phyloP scores from a whole-genome alignment of 2,888 invertebrate genomes.

The Scaptomyza reducta region DNA sequence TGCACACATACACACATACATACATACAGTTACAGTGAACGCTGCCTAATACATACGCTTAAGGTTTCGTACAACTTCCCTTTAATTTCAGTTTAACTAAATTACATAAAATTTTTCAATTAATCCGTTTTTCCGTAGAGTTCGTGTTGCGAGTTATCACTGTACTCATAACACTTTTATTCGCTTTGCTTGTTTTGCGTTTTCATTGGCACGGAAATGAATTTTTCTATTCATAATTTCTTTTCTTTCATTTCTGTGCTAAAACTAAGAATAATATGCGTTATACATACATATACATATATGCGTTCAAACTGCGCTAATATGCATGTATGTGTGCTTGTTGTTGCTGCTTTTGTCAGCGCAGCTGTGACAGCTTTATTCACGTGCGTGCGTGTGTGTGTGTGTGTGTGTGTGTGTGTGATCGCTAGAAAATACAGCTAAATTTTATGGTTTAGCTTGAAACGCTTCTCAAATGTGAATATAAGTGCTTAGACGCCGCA shows the following conservation, averaged over 20 bases:
- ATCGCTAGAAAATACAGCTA: conserved; percentile 20
- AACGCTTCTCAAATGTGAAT: background rate
- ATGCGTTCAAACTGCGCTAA: conserved; percentile 8
- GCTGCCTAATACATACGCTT: background rate
- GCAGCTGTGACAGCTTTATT: conserved; percentile 6
- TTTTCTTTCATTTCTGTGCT: conserved; percentile 8
- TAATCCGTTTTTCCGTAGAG: background rate
- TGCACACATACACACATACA: conserved; percentile 16
- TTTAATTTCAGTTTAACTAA: too few relatives aligned
- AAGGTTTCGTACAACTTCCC: background rate
- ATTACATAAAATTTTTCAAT: background rate
- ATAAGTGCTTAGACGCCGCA: background rate
- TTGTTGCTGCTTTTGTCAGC: conserved; percentile 16
- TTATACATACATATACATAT: background rate
- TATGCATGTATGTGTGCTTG: conserved; percentile 1
- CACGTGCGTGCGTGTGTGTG: background rate
- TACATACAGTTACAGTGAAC: background rate
- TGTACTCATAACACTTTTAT: background rate
- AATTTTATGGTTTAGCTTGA: conserved; percentile 11
- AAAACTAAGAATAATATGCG: conserved; percentile 13
- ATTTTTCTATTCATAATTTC: conserved; percentile 18
- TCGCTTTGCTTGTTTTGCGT: conserved; percentile 10
- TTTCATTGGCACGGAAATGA: conserved; percentile 45
- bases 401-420: conserved; percentile 10
- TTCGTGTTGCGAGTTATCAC: background rate